These are phyloP conservation scores for Strix uralensis DNA, from an alignment of 2,113 vertebrate species.

Conservation along the genomic window DNA sequence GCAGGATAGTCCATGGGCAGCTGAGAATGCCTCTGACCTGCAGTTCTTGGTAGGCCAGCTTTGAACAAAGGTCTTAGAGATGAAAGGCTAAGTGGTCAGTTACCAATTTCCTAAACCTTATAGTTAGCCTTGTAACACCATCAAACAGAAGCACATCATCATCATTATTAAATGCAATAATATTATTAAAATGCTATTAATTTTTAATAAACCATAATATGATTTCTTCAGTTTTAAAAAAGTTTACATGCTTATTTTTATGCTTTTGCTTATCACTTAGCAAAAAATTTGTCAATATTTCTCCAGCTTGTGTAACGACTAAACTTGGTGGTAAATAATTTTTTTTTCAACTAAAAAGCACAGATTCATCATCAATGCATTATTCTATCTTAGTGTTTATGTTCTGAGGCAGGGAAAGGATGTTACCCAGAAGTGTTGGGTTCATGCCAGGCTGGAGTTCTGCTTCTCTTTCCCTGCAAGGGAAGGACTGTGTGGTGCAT, in stretches of 20 bases:
- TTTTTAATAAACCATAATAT: background rate
- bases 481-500: fast-evolving
- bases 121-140: background rate
- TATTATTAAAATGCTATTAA: background rate
- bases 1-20: background rate
- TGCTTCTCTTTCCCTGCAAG: background rate
- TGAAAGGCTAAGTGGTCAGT: background rate
- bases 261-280: background rate
- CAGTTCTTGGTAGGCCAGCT: background rate
- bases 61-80: background rate
- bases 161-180: background rate
- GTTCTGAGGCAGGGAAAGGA: background rate
- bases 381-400: background rate
- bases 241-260: background rate
- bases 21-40: background rate
- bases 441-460: background rate
- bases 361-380: background rate
- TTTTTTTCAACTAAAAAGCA: background rate
- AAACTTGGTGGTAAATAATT: background rate
- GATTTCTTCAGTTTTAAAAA: background rate
- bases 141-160: background rate
- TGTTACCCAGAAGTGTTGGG: background rate
- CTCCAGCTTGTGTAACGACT: background rate
- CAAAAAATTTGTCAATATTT: background rate
- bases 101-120: background rate